phyloP scores from a whole-genome alignment of 2,113 vertebrate genomes.

The Scortum barcoo region DNA sequence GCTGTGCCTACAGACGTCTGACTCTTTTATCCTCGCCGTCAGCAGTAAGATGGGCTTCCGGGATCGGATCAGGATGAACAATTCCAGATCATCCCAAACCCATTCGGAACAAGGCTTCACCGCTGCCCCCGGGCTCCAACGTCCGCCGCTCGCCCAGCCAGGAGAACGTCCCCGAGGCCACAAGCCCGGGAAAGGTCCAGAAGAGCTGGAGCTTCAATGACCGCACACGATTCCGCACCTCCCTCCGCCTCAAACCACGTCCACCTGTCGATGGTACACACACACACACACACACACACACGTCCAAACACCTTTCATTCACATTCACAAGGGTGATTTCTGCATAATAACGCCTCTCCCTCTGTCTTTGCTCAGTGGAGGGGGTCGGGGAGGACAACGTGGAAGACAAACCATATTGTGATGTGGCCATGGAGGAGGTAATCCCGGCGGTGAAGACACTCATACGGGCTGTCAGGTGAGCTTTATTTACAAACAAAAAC shows the following conservation, averaged over 20 bases:
- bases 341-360: neutral
- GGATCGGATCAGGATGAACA: slow-evolving; percentile 93
- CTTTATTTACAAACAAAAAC: neutral
- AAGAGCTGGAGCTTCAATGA: slow-evolving; percentile 99
- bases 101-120: slow-evolving; percentile 86
- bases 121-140: slow-evolving; percentile 82
- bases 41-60: slow-evolving; percentile 95
- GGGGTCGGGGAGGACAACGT: slow-evolving; percentile 88
- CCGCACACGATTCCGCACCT: slow-evolving; percentile 94
- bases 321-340: neutral
- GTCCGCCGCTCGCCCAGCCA: slow-evolving; percentile 87
- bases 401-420: slow-evolving; percentile 93
- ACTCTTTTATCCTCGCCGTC: slow-evolving; percentile 56
- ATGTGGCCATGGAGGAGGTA: slow-evolving; percentile 93
- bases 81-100: slow-evolving; percentile 87
- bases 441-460: slow-evolving; percentile 95
- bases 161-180: slow-evolving; percentile 88
- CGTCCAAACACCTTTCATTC: neutral
- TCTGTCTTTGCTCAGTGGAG: slow-evolving; percentile 79
- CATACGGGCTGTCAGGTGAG: slow-evolving; percentile 94
- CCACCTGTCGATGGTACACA: slow-evolving; percentile 86
- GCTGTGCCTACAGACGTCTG: slow-evolving; percentile 31
- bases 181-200: slow-evolving; percentile 94
- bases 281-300: neutral
- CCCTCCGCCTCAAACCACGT: slow-evolving; percentile 91